These are phyloP conservation scores for Vimba vimba DNA, from an alignment of 2,113 vertebrate genomes.

Conservation along the genomic window DNA sequence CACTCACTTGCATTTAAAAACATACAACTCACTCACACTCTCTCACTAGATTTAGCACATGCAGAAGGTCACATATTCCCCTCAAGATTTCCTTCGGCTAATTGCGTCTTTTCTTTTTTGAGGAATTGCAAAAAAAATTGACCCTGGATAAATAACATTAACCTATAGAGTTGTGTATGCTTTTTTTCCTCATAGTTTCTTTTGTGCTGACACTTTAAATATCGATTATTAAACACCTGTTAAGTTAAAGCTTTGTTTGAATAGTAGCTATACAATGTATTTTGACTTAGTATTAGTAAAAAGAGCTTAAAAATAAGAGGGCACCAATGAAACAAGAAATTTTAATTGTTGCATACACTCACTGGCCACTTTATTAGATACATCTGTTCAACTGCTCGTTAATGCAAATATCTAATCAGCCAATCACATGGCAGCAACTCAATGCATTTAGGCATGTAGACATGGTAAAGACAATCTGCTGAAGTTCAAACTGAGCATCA, in stretches of 20 bases:
- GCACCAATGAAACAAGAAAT: not conserved
- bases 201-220: slow-evolving; percentile 20
- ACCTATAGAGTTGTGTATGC: not conserved
- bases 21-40: not conserved
- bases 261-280: not conserved
- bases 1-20: slow-evolving; percentile 29
- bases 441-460: no score
- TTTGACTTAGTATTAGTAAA: not conserved
- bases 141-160: not conserved
- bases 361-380: no score
- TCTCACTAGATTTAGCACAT: not conserved
- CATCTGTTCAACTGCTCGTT: no score
- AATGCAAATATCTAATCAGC: no score
- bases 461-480: no score
- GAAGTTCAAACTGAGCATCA: no score
- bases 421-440: no score
- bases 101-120: slow-evolving; percentile 9
- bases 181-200: not conserved
- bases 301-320: not conserved
- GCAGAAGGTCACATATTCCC: not conserved
- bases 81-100: slow-evolving; percentile 12
- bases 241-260: not conserved
- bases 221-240: slow-evolving; percentile 4
- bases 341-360: not conserved
- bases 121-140: not conserved